These are phyloP conservation scores for Menidia menidia DNA, from an alignment of 2,797 vertebrate species.

Conservation along the genomic window DNA sequence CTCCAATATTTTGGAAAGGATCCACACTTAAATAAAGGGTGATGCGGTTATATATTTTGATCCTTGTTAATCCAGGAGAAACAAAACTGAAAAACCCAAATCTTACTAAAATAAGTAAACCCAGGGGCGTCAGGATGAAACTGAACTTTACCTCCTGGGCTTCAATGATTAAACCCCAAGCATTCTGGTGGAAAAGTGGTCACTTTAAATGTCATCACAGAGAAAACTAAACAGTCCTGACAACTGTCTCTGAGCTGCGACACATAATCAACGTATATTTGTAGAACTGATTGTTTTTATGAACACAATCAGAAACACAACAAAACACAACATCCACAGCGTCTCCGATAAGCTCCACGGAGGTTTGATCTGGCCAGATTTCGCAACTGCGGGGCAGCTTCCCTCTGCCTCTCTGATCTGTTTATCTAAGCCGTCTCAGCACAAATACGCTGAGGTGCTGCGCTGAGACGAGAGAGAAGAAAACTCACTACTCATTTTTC, in stretches of 20 bases:
- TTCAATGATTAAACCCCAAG: too few relatives aligned
- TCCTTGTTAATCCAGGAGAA: slow-evolving; percentile 4
- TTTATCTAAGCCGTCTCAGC: too few relatives aligned
- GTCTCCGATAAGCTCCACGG: not conserved
- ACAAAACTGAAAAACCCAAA: not conserved
- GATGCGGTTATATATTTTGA: slow-evolving; percentile 32
- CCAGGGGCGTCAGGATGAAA: too few relatives aligned
- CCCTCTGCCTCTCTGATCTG: too few relatives aligned
- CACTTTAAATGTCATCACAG: too few relatives aligned
- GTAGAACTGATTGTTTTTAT: not conserved
- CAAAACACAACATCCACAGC: not conserved
- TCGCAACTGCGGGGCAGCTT: too few relatives aligned
- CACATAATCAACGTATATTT: not conserved
- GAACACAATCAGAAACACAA: not conserved
- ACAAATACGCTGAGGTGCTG: not conserved
- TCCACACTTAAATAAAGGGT: slow-evolving; percentile 9
- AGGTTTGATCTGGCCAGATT: not conserved
- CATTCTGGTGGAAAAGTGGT: too few relatives aligned
- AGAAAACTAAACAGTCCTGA: too few relatives aligned
- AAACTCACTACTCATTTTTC: too few relatives aligned
- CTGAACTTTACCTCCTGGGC: too few relatives aligned
- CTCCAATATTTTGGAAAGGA: slow-evolving; percentile 22
- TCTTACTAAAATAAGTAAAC: not conserved
- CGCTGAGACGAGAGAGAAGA: not conserved
- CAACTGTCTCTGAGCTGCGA: not conserved